phyloP scores from a whole-genome alignment of 2,888 invertebrate genomes.

The Tiliacea citrago region DNA sequence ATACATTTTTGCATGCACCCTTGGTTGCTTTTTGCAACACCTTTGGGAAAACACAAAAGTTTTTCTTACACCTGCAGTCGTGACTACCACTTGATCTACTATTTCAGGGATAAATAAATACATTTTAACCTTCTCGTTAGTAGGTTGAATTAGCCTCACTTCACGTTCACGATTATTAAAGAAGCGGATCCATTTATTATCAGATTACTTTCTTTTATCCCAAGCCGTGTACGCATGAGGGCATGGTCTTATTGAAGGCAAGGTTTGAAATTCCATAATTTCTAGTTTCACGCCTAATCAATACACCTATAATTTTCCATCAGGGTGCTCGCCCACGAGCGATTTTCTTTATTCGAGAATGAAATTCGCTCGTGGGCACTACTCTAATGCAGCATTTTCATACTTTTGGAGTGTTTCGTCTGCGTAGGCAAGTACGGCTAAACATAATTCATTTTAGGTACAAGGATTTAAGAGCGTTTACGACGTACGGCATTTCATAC shows the following conservation, averaged over 20 bases:
- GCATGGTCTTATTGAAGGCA: background rate
- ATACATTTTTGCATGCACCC: background rate
- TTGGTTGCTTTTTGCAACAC: background rate
- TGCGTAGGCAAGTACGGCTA: background rate
- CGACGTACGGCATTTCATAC: too few relatives aligned
- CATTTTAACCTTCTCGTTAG: background rate
- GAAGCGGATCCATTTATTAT: conserved; percentile 9
- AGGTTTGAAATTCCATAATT: background rate
- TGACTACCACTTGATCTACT: background rate
- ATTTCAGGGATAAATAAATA: background rate
- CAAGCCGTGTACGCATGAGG: background rate
- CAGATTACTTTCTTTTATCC: background rate
- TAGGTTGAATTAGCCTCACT: background rate
- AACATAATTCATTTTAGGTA: background rate
- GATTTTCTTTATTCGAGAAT: too few relatives aligned
- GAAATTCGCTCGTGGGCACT: too few relatives aligned
- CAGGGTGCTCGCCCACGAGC: too few relatives aligned
- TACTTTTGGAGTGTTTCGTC: background rate
- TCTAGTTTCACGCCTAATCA: background rate
- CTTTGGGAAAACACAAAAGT: background rate
- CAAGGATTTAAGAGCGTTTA: too few relatives aligned
- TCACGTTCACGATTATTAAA: background rate
- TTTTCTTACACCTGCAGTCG: background rate
- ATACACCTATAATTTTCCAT: too few relatives aligned
- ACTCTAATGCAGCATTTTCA: background rate